Evolutionary conservation across 2,888 invertebrate genomes (phyloP).

Genomic region (Hydrotaea cyrtoneurina): DNA sequence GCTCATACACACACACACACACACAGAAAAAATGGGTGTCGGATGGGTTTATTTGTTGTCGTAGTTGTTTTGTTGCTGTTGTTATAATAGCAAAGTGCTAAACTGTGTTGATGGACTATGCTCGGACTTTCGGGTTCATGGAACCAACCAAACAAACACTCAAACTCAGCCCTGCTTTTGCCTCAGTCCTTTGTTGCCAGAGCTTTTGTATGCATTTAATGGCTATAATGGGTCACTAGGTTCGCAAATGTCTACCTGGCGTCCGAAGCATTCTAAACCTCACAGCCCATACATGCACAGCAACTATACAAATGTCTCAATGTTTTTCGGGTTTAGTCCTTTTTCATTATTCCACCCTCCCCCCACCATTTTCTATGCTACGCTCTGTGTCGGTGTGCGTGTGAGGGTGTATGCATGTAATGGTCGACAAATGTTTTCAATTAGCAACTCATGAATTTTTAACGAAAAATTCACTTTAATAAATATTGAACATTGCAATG

Average conservation of each 20-base stretch:
- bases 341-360: slow-evolving; percentile 21
- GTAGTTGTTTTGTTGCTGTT: slow-evolving; percentile 36
- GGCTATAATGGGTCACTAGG: slow-evolving; percentile 61
- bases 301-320: neutral
- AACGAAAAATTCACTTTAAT: slow-evolving; percentile 67
- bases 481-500: slow-evolving; percentile 62
- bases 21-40: slow-evolving; percentile 30
- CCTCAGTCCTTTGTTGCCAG: slow-evolving; percentile 1
- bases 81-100: slow-evolving; percentile 73
- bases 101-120: slow-evolving; percentile 76
- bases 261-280: neutral
- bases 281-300: neutral
- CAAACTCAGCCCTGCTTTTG: slow-evolving; percentile 26
- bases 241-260: slow-evolving; percentile 56
- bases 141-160: slow-evolving; percentile 63
- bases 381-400: slow-evolving; percentile 52
- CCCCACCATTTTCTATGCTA: slow-evolving; percentile 5
- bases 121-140: slow-evolving; percentile 59
- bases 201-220: slow-evolving; percentile 46
- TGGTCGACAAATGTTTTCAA: slow-evolving; percentile 79
- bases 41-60: slow-evolving; percentile 44
- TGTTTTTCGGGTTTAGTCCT: slow-evolving; percentile 10
- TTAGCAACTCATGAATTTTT: slow-evolving; percentile 79
- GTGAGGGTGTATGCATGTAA: slow-evolving; percentile 66
- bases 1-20: too few species aligned